A percentile compares a stretch with the other conserved stretches of the same genome.
These are phyloP conservation scores for Lissonota sp. DNA, from an alignment of 2,888 invertebrate genomes.

Conservation along the genomic window DNA sequence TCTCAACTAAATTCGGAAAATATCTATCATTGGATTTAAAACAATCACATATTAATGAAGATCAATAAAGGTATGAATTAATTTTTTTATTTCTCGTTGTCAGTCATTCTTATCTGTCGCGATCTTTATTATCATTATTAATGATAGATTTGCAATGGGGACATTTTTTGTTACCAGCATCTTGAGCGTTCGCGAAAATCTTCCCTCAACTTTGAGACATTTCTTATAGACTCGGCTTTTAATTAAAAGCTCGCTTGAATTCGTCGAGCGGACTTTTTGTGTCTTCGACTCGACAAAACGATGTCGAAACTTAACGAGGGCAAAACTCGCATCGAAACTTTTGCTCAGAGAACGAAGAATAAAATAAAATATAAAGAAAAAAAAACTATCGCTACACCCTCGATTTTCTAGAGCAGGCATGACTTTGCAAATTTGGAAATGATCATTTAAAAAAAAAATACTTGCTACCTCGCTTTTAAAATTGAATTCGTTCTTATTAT, in stretches of 20 bases:
- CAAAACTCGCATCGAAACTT: slow-evolving; percentile 72
- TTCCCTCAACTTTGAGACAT: slow-evolving; percentile 38
- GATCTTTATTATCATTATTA: neutral
- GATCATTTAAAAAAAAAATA: slow-evolving; percentile 70
- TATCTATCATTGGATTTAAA: too few relatives aligned
- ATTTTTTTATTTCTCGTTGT: too few relatives aligned
- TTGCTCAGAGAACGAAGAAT: slow-evolving; percentile 72
- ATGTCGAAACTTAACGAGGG: too few relatives aligned
- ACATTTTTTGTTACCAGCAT: neutral
- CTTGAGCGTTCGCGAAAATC: slow-evolving; percentile 18
- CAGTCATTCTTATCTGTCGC: too few relatives aligned
- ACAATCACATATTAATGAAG: too few relatives aligned
- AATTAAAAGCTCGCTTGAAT: slow-evolving; percentile 78
- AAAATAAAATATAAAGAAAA: slow-evolving; percentile 49
- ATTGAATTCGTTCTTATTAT: slow-evolving; percentile 28
- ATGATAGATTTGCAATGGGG: neutral
- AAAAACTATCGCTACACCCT: slow-evolving; percentile 73
- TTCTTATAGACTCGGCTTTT: slow-evolving; percentile 76
- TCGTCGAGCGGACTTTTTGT: slow-evolving; percentile 17
- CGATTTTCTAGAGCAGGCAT: slow-evolving; percentile 65
- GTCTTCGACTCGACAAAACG: slow-evolving; percentile 9
- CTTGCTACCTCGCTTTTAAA: neutral
- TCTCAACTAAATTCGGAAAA: slow-evolving; percentile 9
- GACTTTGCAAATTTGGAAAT: slow-evolving; percentile 75
- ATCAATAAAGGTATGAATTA: too few relatives aligned